Evolutionary conservation across 1,140 invertebrate genomes (phyloP), one percentile per base, ranked within the genome.

Genomic region (Polyergus mexicanus): DNA sequence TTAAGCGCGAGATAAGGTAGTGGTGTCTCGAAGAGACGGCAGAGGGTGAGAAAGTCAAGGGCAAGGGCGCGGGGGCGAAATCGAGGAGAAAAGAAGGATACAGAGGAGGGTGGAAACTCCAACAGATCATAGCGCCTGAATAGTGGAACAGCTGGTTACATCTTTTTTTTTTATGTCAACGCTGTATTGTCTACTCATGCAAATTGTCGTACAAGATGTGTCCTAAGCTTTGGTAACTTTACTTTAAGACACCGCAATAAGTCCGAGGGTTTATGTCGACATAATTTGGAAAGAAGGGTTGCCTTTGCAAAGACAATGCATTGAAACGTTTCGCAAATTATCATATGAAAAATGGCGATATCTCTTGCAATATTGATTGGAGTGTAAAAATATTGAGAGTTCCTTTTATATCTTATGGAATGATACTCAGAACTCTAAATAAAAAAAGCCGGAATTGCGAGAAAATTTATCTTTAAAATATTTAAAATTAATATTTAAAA

Each of bases 1-100:
- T 89, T 89, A 90, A 89, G 88, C 85, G 87, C 66, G 80, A 75
- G 85, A 89, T 86, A 87, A 89, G 86, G 80, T 89, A 76, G 85
- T 76, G 66, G 74, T 86, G 84, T 89, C 78, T 71, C 63, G 87
- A 47, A 47, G 51, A 6, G 44, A 51, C 60, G 69, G 56, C 25
- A 47, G 58, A 84, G 88, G 84, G 87, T 84, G 88, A 89, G 88
- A 76, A 84, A 89, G 88, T 89, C 88, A 89, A 89, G 85, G 88
- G 68, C 88, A 89, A 89, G 88, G 78, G 88, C 88, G 68, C 84
- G 85, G 68, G 78, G 68, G 85, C 86, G 72, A 58, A 77, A 62
- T 65, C 8, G 65, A 65, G 77, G 47, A 83, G 51, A 71, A 86
- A 68, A 88, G 85, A 56, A 71, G 87, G 41, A 60, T 65, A 72